A percentile compares a stretch with the other conserved stretches of the same genome.
Conservation (phyloP, 2,113 vertebrate genomes). For the Gobio gobio region DNA sequence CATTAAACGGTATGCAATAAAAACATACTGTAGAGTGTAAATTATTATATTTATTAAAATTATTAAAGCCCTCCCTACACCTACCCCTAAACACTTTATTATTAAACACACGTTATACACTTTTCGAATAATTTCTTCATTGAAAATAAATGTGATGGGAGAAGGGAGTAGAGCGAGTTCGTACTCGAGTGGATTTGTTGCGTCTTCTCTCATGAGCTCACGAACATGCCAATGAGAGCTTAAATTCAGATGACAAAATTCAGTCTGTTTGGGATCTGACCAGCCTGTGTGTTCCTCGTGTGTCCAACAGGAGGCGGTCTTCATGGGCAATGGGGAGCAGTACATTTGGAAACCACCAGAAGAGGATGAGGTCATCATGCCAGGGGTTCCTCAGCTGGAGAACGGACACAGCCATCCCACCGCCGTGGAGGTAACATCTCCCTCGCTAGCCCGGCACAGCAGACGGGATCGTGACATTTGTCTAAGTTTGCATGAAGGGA, state of each 20-base stretch:
- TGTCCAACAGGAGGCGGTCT: constrained; percentile 73
- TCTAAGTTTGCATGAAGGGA: constrained; percentile 55
- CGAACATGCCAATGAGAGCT: too few relatives aligned
- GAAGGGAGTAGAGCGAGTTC: too few relatives aligned
- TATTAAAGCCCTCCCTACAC: too few relatives aligned
- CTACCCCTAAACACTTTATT: too few relatives aligned
- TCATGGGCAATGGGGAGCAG: constrained; percentile 81
- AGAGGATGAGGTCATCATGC: constrained; percentile 73
- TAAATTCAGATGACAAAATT: background rate
- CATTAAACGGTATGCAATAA: too few relatives aligned
- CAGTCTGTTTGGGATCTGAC: background rate
- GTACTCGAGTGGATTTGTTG: too few relatives aligned
- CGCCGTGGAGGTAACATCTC: constrained; percentile 73
- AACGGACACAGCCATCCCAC: constrained; percentile 68
- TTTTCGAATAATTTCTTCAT: too few relatives aligned
- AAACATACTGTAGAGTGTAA: too few relatives aligned
- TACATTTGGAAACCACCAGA: constrained; percentile 84
- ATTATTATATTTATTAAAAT: too few relatives aligned
- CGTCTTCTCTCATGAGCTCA: too few relatives aligned
- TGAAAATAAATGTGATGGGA: too few relatives aligned
- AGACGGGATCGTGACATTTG: background rate
- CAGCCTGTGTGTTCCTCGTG: constrained; percentile 35
- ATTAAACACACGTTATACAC: too few relatives aligned
- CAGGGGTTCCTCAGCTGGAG: constrained; percentile 66
- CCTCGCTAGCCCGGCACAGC: background rate